Percentiles rank a stretch among this genome's conserved stretches.
Evolutionary conservation across 2,888 invertebrate genomes (phyloP).

Genomic region (Venusia cambrica): DNA sequence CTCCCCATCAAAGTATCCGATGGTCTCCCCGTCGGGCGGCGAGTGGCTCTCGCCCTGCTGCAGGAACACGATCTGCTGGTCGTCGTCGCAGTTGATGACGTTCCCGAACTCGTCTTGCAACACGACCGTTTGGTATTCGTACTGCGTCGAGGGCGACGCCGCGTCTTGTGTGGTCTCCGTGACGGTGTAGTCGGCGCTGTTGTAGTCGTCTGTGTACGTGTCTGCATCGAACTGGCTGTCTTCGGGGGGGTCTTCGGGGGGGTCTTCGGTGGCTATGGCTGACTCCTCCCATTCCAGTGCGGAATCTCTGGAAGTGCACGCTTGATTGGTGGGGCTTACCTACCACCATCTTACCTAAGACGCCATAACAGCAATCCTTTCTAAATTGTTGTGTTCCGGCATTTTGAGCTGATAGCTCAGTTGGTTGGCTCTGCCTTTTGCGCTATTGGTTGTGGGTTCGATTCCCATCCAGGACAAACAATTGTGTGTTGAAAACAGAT

Average conservation of each 20-base stretch:
- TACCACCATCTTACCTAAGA: too few species aligned
- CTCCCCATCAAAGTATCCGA: constrained; percentile 31
- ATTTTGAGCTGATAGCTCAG: too few species aligned
- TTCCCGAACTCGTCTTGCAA: constrained; percentile 32
- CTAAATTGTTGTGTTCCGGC: too few species aligned
- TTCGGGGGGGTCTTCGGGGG: constrained; percentile 9
- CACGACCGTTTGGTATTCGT: constrained; percentile 27
- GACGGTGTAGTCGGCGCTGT: constrained; percentile 23
- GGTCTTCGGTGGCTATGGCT: constrained; percentile 18
- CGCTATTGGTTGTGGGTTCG: too few species aligned
- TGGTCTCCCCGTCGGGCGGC: constrained; percentile 23
- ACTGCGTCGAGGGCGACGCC: constrained; percentile 5
- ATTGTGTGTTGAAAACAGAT: too few species aligned
- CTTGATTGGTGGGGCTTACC: too few species aligned
- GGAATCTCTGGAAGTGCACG: constrained; percentile 20
- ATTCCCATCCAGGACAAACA: too few species aligned
- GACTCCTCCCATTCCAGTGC: constrained; percentile 26
- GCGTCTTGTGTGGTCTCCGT: constrained; percentile 17
- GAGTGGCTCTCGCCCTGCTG: constrained; percentile 25
- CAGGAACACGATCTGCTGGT: constrained; percentile 26
- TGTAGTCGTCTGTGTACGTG: constrained; percentile 22
- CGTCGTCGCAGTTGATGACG: constrained; percentile 28
- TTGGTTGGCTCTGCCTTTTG: too few species aligned
- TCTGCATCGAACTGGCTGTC: constrained; percentile 7
- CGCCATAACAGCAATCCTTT: too few species aligned